Percentiles rank a stretch among this genome's conserved stretches.
Conservation (phyloP, 2,113 vertebrate species). For the Leucoraja erinaceus region DNA sequence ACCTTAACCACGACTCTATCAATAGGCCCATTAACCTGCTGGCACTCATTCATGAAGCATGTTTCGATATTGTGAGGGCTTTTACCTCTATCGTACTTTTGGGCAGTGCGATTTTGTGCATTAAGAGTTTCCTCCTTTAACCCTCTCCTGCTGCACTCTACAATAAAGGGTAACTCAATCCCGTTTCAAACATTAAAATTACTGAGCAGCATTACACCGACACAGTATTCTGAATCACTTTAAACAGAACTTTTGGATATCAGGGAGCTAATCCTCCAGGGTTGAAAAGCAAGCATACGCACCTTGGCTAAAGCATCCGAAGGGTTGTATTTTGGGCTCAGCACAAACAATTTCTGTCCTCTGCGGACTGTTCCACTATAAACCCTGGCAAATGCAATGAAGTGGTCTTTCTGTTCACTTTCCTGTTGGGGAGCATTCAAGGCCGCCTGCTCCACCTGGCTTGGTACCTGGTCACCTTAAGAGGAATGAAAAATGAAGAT, state of each 20-base stretch:
- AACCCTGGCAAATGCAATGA: constrained; percentile 86
- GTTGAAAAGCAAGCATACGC: constrained; percentile 32
- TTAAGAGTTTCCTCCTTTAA: no score
- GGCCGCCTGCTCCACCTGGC: constrained; percentile 46
- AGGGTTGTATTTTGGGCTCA: constrained; percentile 92
- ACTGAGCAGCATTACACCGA: no score
- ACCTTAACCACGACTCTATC: no score
- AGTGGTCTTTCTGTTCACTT: constrained; percentile 61
- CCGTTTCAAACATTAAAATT: no score
- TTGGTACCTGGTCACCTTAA: constrained; percentile 46
- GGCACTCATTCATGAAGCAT: no score
- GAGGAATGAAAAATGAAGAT: constrained; percentile 40
- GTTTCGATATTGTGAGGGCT: no score
- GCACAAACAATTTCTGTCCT: constrained; percentile 78
- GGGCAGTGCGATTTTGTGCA: no score
- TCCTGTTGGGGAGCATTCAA: constrained; percentile 50
- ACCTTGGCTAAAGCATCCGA: constrained; percentile 64
- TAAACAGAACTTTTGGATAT: neutral
- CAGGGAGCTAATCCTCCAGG: neutral
- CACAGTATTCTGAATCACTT: neutral
- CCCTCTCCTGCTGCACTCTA: no score
- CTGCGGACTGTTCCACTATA: constrained; percentile 75
- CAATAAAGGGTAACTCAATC: no score
- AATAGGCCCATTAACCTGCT: no score
- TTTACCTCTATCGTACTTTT: no score